phyloP scores from a whole-genome alignment of 1,140 invertebrate species.

The Apis cerana region DNA sequence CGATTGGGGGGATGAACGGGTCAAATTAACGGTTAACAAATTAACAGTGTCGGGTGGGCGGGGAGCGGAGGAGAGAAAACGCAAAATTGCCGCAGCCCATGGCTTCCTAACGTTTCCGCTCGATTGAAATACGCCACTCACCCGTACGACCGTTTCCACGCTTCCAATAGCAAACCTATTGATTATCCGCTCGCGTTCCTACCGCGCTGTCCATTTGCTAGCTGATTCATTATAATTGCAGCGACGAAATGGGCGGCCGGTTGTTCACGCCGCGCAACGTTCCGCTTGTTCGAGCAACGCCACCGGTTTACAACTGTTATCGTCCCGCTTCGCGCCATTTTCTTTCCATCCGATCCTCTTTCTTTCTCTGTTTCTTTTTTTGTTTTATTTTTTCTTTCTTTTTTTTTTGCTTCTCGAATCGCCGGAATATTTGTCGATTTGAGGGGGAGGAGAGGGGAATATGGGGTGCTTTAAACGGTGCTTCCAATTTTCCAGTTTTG shows the following conservation, averaged over 20 bases:
- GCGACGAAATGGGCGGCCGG: slow-evolving; percentile 42
- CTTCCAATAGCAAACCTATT: slow-evolving; percentile 65
- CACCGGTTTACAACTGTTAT: not conserved
- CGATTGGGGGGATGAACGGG: slow-evolving; percentile 44
- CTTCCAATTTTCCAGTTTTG: no score
- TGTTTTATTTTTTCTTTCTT: no score
- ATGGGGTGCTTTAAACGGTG: no score
- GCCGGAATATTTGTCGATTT: no score
- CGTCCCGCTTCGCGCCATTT: not conserved
- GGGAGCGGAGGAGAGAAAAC: not conserved
- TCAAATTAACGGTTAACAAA: slow-evolving; percentile 75
- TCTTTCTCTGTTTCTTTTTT: no score
- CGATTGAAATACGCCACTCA: slow-evolving; percentile 73
- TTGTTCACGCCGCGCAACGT: not conserved
- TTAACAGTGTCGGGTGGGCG: slow-evolving; percentile 51
- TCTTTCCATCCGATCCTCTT: no score
- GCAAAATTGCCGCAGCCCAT: slow-evolving; percentile 41
- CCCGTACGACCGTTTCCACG: slow-evolving; percentile 50
- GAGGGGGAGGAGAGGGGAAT: no score
- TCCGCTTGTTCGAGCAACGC: not conserved
- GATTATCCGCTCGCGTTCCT: slow-evolving; percentile 68
- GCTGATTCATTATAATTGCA: slow-evolving; percentile 72
- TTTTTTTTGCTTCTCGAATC: no score
- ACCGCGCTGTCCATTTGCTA: slow-evolving; percentile 63
- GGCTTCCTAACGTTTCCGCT: slow-evolving; percentile 42